Percentiles rank a stretch among this genome's conserved stretches.
These are phyloP conservation scores for Anhinga rufa DNA, from an alignment of 2,113 vertebrate species.

Conservation along the genomic window DNA sequence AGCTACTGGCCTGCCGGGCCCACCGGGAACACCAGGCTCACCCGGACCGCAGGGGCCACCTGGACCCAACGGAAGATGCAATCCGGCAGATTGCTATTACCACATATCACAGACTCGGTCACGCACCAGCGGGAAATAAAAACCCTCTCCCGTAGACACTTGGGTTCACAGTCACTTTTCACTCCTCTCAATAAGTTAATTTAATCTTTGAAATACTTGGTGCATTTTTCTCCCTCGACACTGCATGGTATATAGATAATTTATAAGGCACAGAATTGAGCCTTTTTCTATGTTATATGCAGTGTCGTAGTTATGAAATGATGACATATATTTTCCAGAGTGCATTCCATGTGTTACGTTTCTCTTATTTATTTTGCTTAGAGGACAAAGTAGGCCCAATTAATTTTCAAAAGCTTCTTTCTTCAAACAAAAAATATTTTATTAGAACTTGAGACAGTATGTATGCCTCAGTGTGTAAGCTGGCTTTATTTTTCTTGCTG, in stretches of 20 bases:
- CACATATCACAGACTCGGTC: slow-evolving; percentile 62
- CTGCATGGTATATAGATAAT: not conserved
- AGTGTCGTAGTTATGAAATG: not conserved
- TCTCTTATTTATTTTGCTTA: slow-evolving; percentile 57
- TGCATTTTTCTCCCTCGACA: not conserved
- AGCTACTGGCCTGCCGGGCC: slow-evolving; percentile 73
- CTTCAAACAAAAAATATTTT: slow-evolving; percentile 35
- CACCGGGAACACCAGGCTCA: slow-evolving; percentile 69
- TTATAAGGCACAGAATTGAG: slow-evolving; percentile 24
- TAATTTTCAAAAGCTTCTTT: slow-evolving; percentile 15
- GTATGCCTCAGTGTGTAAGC: not conserved
- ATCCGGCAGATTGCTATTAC: slow-evolving; percentile 82
- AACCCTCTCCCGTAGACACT: not conserved
- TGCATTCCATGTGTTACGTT: slow-evolving; percentile 66
- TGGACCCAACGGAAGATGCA: slow-evolving; percentile 83
- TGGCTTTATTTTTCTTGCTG: slow-evolving; percentile 25
- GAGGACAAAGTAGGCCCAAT: slow-evolving; percentile 24
- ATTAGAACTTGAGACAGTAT: not conserved
- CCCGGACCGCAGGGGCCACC: slow-evolving; percentile 80
- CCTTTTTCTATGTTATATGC: slow-evolving; percentile 25
- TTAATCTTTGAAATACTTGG: slow-evolving; percentile 32
- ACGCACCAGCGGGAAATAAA: slow-evolving; percentile 62
- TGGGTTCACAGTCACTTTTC: not conserved
- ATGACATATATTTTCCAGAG: slow-evolving; percentile 46
- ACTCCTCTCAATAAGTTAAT: not conserved